A percentile compares a stretch with the other conserved stretches of the same genome.
Conservation (phyloP, 2,888 invertebrate genomes). For the Habrosyne pyritoides region DNA sequence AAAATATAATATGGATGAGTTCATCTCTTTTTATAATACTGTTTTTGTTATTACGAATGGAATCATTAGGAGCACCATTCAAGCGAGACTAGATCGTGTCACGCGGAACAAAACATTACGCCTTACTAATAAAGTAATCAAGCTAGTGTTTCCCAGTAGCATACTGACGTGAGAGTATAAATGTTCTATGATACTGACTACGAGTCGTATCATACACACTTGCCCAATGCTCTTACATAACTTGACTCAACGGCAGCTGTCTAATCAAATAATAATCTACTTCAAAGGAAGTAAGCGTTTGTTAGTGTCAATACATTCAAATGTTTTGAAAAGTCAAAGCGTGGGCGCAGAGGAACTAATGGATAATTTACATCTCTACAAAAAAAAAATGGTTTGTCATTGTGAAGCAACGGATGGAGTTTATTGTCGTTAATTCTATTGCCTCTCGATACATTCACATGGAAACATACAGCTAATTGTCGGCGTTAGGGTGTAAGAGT, state of each 20-base stretch:
- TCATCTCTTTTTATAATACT: neutral
- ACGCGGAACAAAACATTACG: slow-evolving; percentile 2
- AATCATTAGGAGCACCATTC: neutral
- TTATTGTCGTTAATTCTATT: neutral
- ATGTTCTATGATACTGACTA: neutral
- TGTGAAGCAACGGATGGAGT: neutral
- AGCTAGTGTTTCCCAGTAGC: neutral
- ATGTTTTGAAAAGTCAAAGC: neutral
- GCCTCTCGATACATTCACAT: neutral
- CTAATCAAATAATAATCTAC: slow-evolving; percentile 6
- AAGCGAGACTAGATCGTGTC: slow-evolving; percentile 4
- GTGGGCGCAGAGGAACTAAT: neutral
- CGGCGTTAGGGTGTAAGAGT: too few species aligned
- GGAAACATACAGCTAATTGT: too few species aligned
- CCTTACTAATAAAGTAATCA: neutral
- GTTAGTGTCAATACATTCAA: neutral
- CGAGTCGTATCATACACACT: neutral
- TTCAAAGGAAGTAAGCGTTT: neutral
- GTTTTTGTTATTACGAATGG: neutral
- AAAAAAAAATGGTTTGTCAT: neutral
- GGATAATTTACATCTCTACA: neutral
- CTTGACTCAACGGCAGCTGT: neutral
- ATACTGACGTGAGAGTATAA: too few species aligned
- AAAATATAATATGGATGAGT: neutral
- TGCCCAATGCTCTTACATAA: slow-evolving; percentile 6